Conservation (phyloP, 2,888 invertebrate genomes). For the Psococerastis gibbosa region DNA sequence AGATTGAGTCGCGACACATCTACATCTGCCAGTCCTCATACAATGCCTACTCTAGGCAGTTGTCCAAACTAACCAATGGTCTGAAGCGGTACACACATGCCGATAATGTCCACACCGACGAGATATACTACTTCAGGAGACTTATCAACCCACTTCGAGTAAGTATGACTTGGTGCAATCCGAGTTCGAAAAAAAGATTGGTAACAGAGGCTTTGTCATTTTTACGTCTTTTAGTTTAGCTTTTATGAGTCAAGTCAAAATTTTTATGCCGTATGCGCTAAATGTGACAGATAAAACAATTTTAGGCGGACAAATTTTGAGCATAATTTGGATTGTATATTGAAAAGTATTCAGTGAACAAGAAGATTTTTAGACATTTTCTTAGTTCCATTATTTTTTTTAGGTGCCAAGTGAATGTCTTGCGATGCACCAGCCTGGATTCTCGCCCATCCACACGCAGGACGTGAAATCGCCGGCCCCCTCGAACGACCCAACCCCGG, state of each 20-base stretch:
- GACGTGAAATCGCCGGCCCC: background rate
- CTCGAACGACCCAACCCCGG: background rate
- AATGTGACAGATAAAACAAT: too few relatives aligned
- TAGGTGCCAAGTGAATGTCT: constrained; percentile 1
- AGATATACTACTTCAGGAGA: constrained; percentile 63
- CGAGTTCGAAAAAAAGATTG: too few relatives aligned
- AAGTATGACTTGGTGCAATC: too few relatives aligned
- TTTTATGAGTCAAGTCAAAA: too few relatives aligned
- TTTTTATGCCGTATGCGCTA: too few relatives aligned
- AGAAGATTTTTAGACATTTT: too few relatives aligned
- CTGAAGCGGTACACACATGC: constrained; percentile 66
- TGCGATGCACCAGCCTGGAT: background rate
- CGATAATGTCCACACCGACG: constrained; percentile 78
- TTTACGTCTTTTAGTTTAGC: too few relatives aligned
- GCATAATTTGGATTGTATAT: too few relatives aligned
- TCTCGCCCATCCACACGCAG: background rate
- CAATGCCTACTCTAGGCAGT: constrained; percentile 66
- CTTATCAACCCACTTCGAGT: constrained; percentile 44
- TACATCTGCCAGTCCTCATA: constrained; percentile 85
- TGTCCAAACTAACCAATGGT: constrained; percentile 48
- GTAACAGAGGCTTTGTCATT: too few relatives aligned
- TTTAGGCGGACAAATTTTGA: too few relatives aligned
- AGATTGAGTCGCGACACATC: constrained; percentile 79
- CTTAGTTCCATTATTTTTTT: too few relatives aligned
- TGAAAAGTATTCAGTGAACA: too few relatives aligned